Evolutionary conservation across 2,888 invertebrate genomes (phyloP), one percentile per base, ranked within the genome.

Genomic region (Parapristionchus giblindavisi): DNA sequence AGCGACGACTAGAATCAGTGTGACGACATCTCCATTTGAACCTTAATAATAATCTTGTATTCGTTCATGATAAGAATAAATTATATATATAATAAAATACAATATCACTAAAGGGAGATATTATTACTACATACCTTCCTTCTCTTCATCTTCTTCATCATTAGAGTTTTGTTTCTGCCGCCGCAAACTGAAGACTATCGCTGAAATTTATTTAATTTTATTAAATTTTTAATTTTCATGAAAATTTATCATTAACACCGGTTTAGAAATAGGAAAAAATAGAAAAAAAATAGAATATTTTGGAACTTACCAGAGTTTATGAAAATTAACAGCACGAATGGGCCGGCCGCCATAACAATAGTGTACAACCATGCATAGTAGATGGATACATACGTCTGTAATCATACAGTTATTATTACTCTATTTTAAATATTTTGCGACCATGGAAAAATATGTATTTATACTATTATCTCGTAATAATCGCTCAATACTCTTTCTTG

Each of bases 361-460:
- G 85, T 85, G 77, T 85, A 85, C 78, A 83, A 78, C 77, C 84
- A 85, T 8, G 82, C 84, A 70, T 85, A 85, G 75, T 85, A 85
- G 63, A 85, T 79, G 8, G 78, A 79, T 51, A 83, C 77, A 65
- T 85, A 85, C 71, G 77, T 75, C 83, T 83, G 75, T 54, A 80
- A 79, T 29, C 38, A 52, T 43, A 32, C 17, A 3, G 11, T 43
- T 71, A 24, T 43, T 58, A 3, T 32, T 63, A 21, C 29, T 29
- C 14, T 34, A 32, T 60, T n/a, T 24, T n/a, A 6, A 6, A 5
- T 5, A 5, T 52, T 52, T 52, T 24, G 5, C 4, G 32, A 3
- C 4, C 3, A 2, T 21, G 11, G 43, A 43, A 43, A 43, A 43
- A 14, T 8, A 43, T 11, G 17, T 43, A 43, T 43, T 43, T 11